Percentiles rank a stretch among this genome's conserved stretches.
phyloP scores from a whole-genome alignment of 2,888 invertebrate species.

The Uloborus plumipes region DNA sequence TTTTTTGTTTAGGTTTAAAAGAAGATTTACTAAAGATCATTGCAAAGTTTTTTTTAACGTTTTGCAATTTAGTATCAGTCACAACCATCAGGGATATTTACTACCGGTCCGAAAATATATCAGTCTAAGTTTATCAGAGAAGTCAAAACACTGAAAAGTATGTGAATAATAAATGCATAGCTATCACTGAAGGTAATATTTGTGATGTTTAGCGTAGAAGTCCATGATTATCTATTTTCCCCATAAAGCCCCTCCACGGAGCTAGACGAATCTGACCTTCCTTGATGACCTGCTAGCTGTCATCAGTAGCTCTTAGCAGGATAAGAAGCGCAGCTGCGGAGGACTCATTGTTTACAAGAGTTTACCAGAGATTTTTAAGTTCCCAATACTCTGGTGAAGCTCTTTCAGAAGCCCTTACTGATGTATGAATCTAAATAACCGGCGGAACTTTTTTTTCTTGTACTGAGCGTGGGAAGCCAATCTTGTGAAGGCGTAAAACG shows the following conservation, averaged over 20 bases:
- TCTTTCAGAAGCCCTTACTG: slow-evolving; percentile 30
- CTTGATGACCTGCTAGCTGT: slow-evolving; percentile 38
- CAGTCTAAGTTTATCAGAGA: no score
- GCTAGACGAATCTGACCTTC: slow-evolving; percentile 23
- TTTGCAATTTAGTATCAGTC: no score
- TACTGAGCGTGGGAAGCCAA: no score
- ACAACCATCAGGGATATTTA: no score
- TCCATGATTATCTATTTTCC: neutral
- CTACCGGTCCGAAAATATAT: no score
- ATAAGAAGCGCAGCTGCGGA: slow-evolving; percentile 40
- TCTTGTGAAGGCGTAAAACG: no score
- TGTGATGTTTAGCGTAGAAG: neutral
- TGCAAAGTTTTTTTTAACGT: no score
- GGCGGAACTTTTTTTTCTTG: neutral
- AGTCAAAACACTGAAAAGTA: no score
- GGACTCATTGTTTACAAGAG: slow-evolving; percentile 22
- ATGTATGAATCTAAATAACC: slow-evolving; percentile 26
- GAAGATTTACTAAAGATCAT: no score
- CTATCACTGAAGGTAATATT: no score
- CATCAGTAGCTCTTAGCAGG: slow-evolving; percentile 26
- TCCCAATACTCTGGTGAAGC: slow-evolving; percentile 7
- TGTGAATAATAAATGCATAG: no score
- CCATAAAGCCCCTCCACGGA: neutral
- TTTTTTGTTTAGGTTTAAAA: no score
- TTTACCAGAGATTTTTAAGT: slow-evolving; percentile 10